These are phyloP conservation scores for Oasisia sp. DNA, from an alignment of 2,888 invertebrate genomes.

Conservation along the genomic window DNA sequence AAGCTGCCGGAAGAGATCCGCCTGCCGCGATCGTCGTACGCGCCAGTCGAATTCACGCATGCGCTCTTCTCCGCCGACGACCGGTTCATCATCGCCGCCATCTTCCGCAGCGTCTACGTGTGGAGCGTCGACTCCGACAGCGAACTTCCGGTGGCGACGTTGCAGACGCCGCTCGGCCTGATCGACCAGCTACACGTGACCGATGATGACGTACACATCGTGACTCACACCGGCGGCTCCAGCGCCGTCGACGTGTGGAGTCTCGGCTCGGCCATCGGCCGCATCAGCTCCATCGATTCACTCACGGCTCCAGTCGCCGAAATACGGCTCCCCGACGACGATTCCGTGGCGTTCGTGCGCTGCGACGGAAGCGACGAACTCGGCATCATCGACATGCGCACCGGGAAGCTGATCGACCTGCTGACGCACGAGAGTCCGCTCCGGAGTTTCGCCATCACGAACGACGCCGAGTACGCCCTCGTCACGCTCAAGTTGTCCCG, in stretches of 20 bases:
- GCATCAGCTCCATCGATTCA: conserved; percentile 55
- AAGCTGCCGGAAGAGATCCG: conserved; percentile 60
- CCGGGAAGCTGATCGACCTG: conserved; percentile 59
- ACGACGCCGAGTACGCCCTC: conserved; percentile 55
- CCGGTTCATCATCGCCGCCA: conserved; percentile 55
- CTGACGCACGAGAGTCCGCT: conserved; percentile 60
- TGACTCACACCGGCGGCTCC: conserved; percentile 52
- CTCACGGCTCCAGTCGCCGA: conserved; percentile 57
- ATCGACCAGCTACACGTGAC: conserved; percentile 54
- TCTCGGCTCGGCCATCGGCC: conserved; percentile 53
- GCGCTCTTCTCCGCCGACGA: conserved; percentile 60
- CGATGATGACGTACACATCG: conserved; percentile 48
- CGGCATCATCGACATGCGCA: conserved; percentile 60
- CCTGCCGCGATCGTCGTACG: conserved; percentile 54
- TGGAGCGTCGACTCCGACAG: conserved; percentile 51
- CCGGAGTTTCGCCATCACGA: conserved; percentile 51
- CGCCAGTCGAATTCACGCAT: conserved; percentile 51
- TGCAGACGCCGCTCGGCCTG: conserved; percentile 61
- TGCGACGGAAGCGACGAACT: conserved; percentile 60
- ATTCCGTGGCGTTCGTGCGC: conserved; percentile 50
- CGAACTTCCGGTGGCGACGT: conserved; percentile 43
- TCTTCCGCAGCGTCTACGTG: conserved; percentile 62
- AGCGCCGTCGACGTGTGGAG: conserved; percentile 59
- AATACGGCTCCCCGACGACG: conserved; percentile 51
- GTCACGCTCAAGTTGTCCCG: conserved; percentile 51